A percentile compares a stretch with the other conserved stretches of the same genome.
Conservation (phyloP, 1,140 invertebrate species). For the Heliconius himera region DNA sequence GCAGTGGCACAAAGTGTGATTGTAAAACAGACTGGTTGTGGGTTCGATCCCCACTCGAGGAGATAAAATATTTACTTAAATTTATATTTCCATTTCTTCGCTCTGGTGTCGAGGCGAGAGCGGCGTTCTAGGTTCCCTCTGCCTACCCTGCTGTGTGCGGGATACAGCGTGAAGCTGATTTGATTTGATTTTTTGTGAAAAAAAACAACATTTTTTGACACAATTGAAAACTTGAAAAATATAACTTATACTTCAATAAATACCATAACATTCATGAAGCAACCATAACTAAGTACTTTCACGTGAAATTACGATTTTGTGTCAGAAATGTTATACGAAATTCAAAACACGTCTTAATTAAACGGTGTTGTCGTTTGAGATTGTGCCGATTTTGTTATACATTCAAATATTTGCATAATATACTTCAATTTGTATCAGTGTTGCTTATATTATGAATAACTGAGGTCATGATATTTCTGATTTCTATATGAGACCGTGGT, state of each 20-base stretch:
- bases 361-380: conserved; percentile 26
- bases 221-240: background rate
- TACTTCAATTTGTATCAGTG: background rate
- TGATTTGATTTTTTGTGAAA: no score
- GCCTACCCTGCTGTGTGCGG: no score
- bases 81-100: no score
- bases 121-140: no score
- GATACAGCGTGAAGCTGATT: no score
- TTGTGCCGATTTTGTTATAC: conserved; percentile 31
- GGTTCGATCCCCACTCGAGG: no score
- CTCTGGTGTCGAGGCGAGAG: no score
- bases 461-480: background rate
- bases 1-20: no score
- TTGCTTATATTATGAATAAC: background rate
- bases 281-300: background rate
- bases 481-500: no score
- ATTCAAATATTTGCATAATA: conserved; percentile 30
- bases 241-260: background rate
- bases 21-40: no score
- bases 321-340: conserved; percentile 23
- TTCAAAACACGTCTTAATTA: conserved; percentile 35
- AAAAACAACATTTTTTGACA: background rate
- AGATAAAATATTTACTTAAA: no score
- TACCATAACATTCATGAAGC: background rate
- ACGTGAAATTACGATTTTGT: conserved; percentile 9